A percentile compares a stretch with the other conserved stretches of the same genome.
These are phyloP conservation scores for Piaya cayana DNA, from an alignment of 2,113 vertebrate species.

Conservation along the genomic window DNA sequence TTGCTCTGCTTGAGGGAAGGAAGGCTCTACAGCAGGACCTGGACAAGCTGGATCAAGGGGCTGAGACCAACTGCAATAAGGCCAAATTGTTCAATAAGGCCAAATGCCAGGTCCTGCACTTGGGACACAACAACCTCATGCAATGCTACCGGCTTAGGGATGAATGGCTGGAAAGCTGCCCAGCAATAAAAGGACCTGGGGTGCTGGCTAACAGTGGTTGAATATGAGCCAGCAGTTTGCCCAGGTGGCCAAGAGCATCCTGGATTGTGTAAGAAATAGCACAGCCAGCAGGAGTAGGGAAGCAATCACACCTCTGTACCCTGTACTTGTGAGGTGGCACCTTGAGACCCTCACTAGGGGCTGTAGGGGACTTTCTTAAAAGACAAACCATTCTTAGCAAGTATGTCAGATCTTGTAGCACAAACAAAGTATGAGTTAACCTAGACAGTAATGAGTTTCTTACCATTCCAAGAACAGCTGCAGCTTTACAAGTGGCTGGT, in stretches of 20 bases:
- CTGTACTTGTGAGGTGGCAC: accelerated
- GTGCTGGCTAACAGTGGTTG: accelerated
- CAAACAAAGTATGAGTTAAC: not conserved
- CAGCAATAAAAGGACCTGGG: accelerated
- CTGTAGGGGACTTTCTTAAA: not conserved
- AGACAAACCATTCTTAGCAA: not conserved
- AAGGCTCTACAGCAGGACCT: not conserved
- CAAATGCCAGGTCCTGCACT: not conserved
- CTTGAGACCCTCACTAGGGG: too few relatives aligned
- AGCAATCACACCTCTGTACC: not conserved
- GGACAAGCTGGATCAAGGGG: not conserved
- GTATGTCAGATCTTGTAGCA: not conserved
- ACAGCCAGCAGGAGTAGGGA: not conserved
- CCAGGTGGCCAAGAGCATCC: not conserved
- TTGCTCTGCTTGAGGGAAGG: not conserved
- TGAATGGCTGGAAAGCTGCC: not conserved
- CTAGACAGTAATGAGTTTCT: slow-evolving; percentile 26
- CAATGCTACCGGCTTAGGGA: not conserved
- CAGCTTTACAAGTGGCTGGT: slow-evolving; percentile 95
- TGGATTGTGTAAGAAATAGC: accelerated
- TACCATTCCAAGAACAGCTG: slow-evolving; percentile 97
- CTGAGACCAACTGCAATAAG: accelerated
- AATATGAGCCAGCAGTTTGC: not conserved
- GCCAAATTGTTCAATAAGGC: not conserved
- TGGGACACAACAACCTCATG: not conserved